These are phyloP conservation scores for Lampris incognitus DNA, from an alignment of 2,113 vertebrate species.

Conservation along the genomic window DNA sequence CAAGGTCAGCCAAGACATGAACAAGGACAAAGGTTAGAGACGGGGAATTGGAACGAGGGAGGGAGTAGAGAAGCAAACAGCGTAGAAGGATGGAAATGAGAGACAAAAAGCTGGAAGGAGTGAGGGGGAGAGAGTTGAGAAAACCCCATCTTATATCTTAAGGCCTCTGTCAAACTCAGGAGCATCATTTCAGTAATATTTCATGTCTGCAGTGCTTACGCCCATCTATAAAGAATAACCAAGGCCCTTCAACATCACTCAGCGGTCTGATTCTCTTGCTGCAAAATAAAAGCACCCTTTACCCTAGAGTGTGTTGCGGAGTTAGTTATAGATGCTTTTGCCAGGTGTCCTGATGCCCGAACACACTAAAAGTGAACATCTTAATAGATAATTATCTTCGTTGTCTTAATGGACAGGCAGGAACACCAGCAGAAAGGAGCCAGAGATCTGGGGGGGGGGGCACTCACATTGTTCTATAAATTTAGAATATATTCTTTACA, in stretches of 20 bases:
- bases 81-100: no score
- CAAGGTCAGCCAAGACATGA: no score
- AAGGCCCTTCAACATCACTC: conserved; percentile 30
- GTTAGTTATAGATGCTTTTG: no score
- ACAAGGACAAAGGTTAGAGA: no score
- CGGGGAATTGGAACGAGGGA: no score
- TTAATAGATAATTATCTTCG: conserved; percentile 1
- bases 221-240: not conserved
- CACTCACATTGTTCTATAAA: no score
- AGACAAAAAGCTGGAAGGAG: no score
- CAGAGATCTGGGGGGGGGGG: no score
- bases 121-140: not conserved
- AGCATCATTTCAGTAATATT: conserved; percentile 38
- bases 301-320: not conserved
- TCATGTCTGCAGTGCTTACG: conserved; percentile 25
- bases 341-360: not conserved
- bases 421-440: no score
- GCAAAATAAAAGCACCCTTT: conserved; percentile 20
- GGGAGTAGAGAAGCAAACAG: no score
- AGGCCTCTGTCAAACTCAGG: conserved; percentile 22
- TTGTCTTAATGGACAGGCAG: not conserved
- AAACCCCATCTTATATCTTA: conserved; percentile 11
- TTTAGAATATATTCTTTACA: no score
- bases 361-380: not conserved
- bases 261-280: conserved; percentile 16